Conservation (phyloP, 2,888 invertebrate genomes). For the Leptinotarsa juncta region DNA sequence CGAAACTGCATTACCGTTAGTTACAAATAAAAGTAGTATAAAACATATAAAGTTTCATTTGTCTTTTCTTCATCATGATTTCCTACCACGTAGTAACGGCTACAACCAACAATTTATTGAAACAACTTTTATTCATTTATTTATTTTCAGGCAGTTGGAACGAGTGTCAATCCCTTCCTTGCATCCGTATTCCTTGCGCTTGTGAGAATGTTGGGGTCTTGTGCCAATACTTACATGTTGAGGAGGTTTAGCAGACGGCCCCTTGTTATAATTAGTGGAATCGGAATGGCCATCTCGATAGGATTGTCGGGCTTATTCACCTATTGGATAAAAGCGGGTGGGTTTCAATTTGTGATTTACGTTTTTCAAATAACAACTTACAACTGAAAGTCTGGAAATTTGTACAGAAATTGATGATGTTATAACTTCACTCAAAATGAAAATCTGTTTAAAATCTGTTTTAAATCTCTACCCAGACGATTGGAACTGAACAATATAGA, state of each 20-base stretch:
- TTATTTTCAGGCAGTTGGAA: slow-evolving; percentile 66
- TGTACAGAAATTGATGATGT: too few relatives aligned
- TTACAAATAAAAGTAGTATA: too few relatives aligned
- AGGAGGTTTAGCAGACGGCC: slow-evolving; percentile 68
- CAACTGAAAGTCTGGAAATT: too few relatives aligned
- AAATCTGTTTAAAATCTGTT: too few relatives aligned
- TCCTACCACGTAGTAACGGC: too few relatives aligned
- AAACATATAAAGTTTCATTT: too few relatives aligned
- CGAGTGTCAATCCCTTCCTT: slow-evolving; percentile 67
- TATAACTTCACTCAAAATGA: too few relatives aligned
- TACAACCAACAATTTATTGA: too few relatives aligned
- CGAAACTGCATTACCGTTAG: too few relatives aligned
- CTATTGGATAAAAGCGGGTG: slow-evolving; percentile 65
- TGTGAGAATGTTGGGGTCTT: slow-evolving; percentile 70
- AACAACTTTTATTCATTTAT: slow-evolving; percentile 29
- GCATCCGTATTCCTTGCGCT: slow-evolving; percentile 70
- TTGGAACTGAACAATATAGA: too few relatives aligned
- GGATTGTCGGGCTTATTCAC: slow-evolving; percentile 69
- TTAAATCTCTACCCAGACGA: too few relatives aligned
- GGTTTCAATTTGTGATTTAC: slow-evolving; percentile 34
- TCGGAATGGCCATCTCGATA: slow-evolving; percentile 71
- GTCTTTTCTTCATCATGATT: too few relatives aligned
- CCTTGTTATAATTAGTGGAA: slow-evolving; percentile 67
- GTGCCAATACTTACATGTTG: slow-evolving; percentile 70
- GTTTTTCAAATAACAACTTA: not conserved